Percentiles rank a stretch among this genome's conserved stretches.
These are phyloP conservation scores for Monochamus alternatus DNA, from an alignment of 2,888 invertebrate species.

Conservation along the genomic window DNA sequence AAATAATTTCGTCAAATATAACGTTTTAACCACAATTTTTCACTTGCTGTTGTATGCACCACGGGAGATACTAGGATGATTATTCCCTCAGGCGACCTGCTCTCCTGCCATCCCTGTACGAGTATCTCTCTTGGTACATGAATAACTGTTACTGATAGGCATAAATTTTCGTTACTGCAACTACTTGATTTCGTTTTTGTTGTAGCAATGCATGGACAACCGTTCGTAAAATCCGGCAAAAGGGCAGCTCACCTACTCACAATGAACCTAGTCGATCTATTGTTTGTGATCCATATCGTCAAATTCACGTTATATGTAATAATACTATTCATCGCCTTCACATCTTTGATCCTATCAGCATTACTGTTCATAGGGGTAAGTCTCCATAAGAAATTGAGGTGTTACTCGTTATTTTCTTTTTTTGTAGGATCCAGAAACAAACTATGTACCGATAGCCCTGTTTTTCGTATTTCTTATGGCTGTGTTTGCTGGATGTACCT, in stretches of 20 bases:
- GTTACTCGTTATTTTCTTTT: not conserved
- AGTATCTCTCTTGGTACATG: no score
- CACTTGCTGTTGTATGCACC: no score
- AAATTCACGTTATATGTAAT: not conserved
- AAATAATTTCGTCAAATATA: no score
- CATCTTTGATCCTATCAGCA: not conserved
- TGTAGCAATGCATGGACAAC: conserved; percentile 57
- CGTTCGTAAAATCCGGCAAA: conserved; percentile 55
- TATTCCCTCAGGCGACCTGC: no score
- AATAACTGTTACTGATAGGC: no score
- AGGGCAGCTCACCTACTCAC: conserved; percentile 48
- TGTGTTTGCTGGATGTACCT: not conserved
- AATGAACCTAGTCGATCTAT: not conserved
- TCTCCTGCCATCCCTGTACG: no score
- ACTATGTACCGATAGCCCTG: not conserved
- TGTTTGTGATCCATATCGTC: not conserved
- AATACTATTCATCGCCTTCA: not conserved
- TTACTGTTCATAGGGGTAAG: not conserved
- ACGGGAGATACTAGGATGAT: no score
- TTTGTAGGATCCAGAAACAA: not conserved
- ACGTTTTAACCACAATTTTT: no score
- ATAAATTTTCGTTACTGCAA: no score
- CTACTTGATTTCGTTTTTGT: conserved; percentile 19
- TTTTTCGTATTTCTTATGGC: not conserved
- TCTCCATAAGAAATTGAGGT: not conserved